These are phyloP conservation scores for Tetranychus piercei DNA, from an alignment of 2,888 invertebrate genomes.

Conservation along the genomic window DNA sequence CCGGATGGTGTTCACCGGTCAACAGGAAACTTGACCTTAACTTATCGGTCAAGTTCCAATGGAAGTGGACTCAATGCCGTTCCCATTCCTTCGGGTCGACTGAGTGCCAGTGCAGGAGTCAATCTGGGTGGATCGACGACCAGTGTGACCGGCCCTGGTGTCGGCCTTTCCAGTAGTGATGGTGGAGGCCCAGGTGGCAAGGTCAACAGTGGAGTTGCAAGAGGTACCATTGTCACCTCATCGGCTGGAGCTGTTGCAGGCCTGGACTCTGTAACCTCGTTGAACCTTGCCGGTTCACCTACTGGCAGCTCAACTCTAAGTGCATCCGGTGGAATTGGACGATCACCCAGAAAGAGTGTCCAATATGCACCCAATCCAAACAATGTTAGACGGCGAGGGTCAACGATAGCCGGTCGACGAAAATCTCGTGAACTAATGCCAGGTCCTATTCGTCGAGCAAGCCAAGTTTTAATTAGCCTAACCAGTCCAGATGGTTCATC, in stretches of 20 bases:
- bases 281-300: background rate
- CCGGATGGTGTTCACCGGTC: conserved; percentile 6
- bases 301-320: background rate
- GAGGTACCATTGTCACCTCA: background rate
- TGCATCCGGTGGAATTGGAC: background rate
- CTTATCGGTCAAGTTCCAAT: background rate
- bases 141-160: background rate
- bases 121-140: background rate
- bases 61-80: background rate
- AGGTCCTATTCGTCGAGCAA: conserved; percentile 21
- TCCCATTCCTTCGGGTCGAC: background rate
- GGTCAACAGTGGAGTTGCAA: background rate
- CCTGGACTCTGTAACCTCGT: background rate
- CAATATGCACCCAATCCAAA: conserved; percentile 11
- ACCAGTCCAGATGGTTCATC: conserved; percentile 16
- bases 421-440: conserved; percentile 21
- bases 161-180: background rate
- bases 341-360: conserved; percentile 5
- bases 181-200: background rate
- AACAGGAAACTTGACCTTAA: conserved; percentile 2
- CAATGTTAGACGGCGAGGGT: conserved; percentile 3
- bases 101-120: background rate
- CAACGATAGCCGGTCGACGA: conserved; percentile 10
- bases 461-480: conserved; percentile 22
- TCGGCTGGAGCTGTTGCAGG: background rate